Evolutionary conservation across 1,140 invertebrate genomes (phyloP), one percentile per base, ranked within the genome.

Genomic region (Scaptomyza montana): DNA sequence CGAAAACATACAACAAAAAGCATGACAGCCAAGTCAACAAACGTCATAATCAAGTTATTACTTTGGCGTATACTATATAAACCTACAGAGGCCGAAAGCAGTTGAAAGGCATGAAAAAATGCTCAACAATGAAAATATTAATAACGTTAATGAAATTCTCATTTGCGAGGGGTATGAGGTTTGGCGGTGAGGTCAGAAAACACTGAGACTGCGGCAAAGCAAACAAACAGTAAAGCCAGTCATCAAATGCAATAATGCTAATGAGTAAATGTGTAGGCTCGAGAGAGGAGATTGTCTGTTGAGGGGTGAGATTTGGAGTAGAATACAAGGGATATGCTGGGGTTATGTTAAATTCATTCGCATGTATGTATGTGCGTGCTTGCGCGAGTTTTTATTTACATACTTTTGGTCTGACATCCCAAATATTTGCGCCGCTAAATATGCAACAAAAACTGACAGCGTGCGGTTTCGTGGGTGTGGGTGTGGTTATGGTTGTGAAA

Each of bases 101-200:
- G 57, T 49, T 53, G 13, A 28, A 57, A 80, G 66, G 51, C 73
- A 77, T 56, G 66, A 71, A 74, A 77, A 36, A 80, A 71, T 64
- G 70, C 78, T 81, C 79, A 69, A 77, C 74, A 77, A 81, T 81
- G 79, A 74, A 77, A 81, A 81, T 81, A 81, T 81, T 81, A 81
- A 81, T 80, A 81, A 81, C 78, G 79, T 81, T 81, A 81, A 81
- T 81, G 79, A 81, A 81, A 81, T 81, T 74, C 78, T 81, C 79
- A 81, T 80, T 81, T 81, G 64, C 74, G 10, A 5, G 25, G 12
- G 45, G n/a, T 28, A 30, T 4, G 12, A 6, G 21, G n/a, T 13
- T 54, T 47, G 19, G 59, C 30, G 45, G 57, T 59, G 59, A 74
- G 47, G 25, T 30, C 51, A 74, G 66, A 50, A 7, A 36, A 7